These are phyloP conservation scores for Zaprionus bogoriensis DNA, from an alignment of 2,888 invertebrate genomes.

Conservation along the genomic window DNA sequence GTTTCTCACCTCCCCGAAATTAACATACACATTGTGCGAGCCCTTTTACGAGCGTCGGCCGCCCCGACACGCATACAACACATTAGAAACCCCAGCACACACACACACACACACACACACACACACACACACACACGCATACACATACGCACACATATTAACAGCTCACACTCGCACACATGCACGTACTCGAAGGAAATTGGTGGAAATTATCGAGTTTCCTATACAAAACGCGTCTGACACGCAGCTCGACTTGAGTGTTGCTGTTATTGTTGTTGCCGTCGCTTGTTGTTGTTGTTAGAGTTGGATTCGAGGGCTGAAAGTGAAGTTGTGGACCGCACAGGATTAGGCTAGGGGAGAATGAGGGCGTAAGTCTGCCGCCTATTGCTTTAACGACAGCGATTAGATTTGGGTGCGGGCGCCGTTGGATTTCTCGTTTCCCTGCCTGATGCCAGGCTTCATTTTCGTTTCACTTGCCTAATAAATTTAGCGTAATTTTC, in stretches of 20 bases:
- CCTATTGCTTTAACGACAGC: constrained; percentile 62
- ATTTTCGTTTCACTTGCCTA: constrained; percentile 58
- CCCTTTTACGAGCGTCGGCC: constrained; percentile 58
- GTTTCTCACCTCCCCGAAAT: constrained; percentile 63
- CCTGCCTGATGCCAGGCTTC: constrained; percentile 15
- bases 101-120: constrained; percentile 18
- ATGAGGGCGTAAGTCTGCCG: neutral
- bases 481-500: constrained; percentile 74
- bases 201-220: constrained; percentile 77
- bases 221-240: constrained; percentile 74
- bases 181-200: constrained; percentile 60
- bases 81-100: constrained; percentile 28
- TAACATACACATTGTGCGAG: constrained; percentile 67
- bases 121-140: constrained; percentile 6
- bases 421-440: neutral
- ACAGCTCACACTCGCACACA: neutral
- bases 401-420: constrained; percentile 56
- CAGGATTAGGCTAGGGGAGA: neutral
- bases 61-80: constrained; percentile 56
- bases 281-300: constrained; percentile 2
- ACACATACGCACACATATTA: constrained; percentile 21
- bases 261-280: constrained; percentile 2
- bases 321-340: constrained; percentile 35
- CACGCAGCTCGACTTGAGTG: constrained; percentile 50
- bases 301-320: constrained; percentile 9